Base-by-base conservation (phyloP, 2,113 vertebrate genomes). In the Lethenteron reissneri region DNA sequence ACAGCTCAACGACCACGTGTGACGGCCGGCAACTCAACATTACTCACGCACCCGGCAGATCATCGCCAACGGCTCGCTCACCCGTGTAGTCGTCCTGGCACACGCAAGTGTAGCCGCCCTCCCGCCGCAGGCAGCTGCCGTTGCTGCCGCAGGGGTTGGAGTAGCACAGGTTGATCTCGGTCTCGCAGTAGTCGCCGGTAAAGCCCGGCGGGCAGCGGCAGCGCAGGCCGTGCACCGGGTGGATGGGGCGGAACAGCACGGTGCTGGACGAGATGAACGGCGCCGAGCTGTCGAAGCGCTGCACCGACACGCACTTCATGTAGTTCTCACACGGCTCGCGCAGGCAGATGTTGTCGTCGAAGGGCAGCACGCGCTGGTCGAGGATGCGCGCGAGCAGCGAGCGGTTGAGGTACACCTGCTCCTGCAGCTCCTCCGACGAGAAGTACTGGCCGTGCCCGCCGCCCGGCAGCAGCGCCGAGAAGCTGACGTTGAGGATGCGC, bases 261-360 rank as follows among this genome's bases (percentile, higher is more conserved):
- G 91, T 92, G 9, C 82, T 81, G 0, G 94, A 99, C 70, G 89
- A 83, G 13, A 99, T 86, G 81, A 99, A 99, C 58, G 94, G 90
- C 8, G 91, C 90, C 0, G 92, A 97, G 77, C 90, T 96, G 77
- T 99, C 92, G 1, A 99, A 99, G 77, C 88, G 89, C 72, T 97
- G 86, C 73, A 99, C 92, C 0, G 91, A 97, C 80, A 99, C 89
- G 76, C 94, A 99, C 78, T 97, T 97, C 94, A 99, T 99, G 83
- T 99, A 99, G 83, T 99, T 99, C 81, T 99, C 88, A 70, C 94
- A 99, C 12, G 94, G 94, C 77, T 99, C 94, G 1, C 94, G 85
- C 75, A 99, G 81, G 76, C 94, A 99, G 72, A 99, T 91, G 2
- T 99, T 99, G 82, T 99, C 94, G 0, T 99, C 94, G 0, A 99